Evolutionary conservation across 2,888 invertebrate genomes (phyloP).

Genomic region (Catocala sponsa): DNA sequence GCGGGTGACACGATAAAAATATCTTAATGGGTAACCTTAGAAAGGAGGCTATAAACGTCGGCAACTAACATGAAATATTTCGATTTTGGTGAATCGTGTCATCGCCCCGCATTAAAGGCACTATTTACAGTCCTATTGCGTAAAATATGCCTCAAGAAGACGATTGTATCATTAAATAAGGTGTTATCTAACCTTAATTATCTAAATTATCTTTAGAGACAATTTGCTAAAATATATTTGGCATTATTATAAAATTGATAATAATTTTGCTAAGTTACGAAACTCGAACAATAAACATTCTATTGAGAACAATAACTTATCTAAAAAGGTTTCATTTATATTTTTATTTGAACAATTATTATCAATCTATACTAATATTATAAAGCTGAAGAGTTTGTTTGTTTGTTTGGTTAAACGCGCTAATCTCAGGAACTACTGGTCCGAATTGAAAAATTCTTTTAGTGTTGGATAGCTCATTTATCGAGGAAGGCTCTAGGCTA

Average conservation of each 20-base stretch:
- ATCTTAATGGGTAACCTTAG: constrained; percentile 9
- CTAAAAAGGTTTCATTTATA: background rate
- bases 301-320: background rate
- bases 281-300: background rate
- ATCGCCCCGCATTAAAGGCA: constrained; percentile 5
- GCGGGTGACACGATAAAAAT: constrained; percentile 17
- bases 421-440: too few species aligned
- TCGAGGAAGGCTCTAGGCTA: too few species aligned
- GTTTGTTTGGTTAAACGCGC: too few species aligned
- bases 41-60: too few species aligned
- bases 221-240: constrained; percentile 30
- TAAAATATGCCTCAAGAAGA: constrained; percentile 24
- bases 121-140: constrained; percentile 20
- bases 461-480: too few species aligned
- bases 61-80: background rate
- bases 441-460: too few species aligned
- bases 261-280: constrained; percentile 15
- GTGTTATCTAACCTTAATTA: constrained; percentile 41
- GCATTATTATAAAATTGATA: constrained; percentile 34
- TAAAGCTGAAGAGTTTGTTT: too few species aligned
- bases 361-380: too few species aligned
- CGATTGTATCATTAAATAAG: constrained; percentile 29
- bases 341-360: too few species aligned
- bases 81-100: constrained; percentile 20
- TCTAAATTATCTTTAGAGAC: constrained; percentile 42